Conservation (phyloP, 2,113 vertebrate genomes). For the Crypturellus undulatus region DNA sequence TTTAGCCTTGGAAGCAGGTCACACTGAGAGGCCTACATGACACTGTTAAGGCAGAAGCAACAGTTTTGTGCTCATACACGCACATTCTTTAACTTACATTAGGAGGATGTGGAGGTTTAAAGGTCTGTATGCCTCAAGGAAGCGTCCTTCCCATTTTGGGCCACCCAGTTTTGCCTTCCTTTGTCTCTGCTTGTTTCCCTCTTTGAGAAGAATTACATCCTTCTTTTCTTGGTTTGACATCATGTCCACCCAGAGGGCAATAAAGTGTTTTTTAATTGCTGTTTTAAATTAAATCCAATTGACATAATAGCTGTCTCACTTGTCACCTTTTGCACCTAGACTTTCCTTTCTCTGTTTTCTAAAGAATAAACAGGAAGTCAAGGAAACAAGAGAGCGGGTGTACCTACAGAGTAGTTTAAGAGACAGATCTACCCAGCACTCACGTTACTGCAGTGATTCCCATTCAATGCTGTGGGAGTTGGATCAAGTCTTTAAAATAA, state of each 20-base stretch:
- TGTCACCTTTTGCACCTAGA: background rate
- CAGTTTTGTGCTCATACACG: background rate
- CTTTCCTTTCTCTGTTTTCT: background rate
- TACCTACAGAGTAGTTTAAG: background rate
- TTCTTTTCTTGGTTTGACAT: background rate
- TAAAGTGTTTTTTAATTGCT: background rate
- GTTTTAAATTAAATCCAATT: background rate
- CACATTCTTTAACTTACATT: background rate
- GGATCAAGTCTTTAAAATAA: background rate
- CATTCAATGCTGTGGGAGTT: background rate
- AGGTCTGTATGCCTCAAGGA: background rate
- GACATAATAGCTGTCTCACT: background rate
- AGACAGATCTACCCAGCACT: background rate
- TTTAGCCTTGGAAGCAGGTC: background rate
- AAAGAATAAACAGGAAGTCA: background rate
- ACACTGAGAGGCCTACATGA: rapidly evolving
- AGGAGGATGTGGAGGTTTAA: background rate
- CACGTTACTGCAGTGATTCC: background rate
- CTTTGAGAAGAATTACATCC: background rate
- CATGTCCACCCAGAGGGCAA: background rate
- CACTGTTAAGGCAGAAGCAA: background rate
- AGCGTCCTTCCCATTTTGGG: background rate
- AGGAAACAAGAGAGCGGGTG: background rate
- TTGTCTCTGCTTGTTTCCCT: background rate
- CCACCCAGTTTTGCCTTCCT: background rate